Conservation (phyloP, 2,113 vertebrate genomes). For the Micronisus gabar region DNA sequence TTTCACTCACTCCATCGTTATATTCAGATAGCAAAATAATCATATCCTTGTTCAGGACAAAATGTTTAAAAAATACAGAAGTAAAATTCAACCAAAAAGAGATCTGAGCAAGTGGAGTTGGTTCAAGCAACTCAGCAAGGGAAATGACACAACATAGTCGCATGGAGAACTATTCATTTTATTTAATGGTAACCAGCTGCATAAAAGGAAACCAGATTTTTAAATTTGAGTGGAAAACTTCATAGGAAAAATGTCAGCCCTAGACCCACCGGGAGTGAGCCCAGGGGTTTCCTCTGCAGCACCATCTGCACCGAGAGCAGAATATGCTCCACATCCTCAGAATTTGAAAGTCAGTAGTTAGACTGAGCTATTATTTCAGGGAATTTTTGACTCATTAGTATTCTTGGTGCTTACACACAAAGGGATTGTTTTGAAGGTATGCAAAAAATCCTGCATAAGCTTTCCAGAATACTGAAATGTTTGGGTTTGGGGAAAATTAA, state of each 20-base stretch:
- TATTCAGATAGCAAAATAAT: background rate
- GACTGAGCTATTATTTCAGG: background rate
- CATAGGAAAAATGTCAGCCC: background rate
- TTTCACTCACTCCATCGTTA: background rate
- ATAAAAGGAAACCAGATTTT: background rate
- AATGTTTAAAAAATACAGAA: background rate
- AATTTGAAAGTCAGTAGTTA: rapidly evolving
- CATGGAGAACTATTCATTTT: background rate
- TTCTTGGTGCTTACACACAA: background rate
- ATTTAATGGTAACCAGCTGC: background rate
- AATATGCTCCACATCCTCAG: background rate
- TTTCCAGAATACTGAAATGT: background rate
- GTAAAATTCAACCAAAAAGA: background rate
- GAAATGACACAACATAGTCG: background rate
- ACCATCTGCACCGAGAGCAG: background rate
- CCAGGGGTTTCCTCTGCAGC: background rate
- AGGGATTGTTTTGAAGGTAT: background rate
- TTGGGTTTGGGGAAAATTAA: background rate
- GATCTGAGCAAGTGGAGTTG: background rate
- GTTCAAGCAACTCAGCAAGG: background rate
- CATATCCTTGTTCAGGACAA: background rate
- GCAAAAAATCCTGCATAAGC: background rate
- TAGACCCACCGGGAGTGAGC: rapidly evolving
- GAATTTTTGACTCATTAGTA: background rate
- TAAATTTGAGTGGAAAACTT: background rate